phyloP scores from a whole-genome alignment of 1,140 invertebrate species.

The Lordiphosa mommai region DNA sequence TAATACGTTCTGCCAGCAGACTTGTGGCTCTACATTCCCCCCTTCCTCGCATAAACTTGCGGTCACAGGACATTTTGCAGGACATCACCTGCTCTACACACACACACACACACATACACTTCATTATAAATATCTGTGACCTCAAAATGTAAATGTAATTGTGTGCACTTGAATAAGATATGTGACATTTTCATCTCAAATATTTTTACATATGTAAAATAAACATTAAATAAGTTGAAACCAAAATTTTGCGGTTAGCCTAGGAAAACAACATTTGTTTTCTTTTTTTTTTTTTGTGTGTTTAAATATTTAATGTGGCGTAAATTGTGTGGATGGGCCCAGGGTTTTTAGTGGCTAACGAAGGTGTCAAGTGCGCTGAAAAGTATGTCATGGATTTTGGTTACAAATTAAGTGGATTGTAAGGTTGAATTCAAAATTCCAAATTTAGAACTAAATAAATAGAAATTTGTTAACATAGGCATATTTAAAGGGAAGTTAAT shows the following conservation, averaged over 20 bases:
- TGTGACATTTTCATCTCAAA: slow-evolving; percentile 38
- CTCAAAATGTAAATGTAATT: slow-evolving; percentile 33
- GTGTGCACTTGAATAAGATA: slow-evolving; percentile 39
- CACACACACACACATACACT: slow-evolving; percentile 15
- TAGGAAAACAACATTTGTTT: slow-evolving; percentile 15
- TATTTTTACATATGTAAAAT: slow-evolving; percentile 43
- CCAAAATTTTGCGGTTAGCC: slow-evolving; percentile 30
- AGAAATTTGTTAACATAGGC: no score
- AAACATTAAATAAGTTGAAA: slow-evolving; percentile 10
- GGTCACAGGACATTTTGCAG: background rate
- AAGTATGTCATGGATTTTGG: background rate
- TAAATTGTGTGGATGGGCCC: slow-evolving; percentile 30
- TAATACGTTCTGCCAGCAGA: slow-evolving; percentile 1
- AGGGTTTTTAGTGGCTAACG: slow-evolving; percentile 25
- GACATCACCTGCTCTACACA: background rate
- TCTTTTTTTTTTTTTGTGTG: slow-evolving; percentile 37
- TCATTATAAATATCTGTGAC: slow-evolving; percentile 55
- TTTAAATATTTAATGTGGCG: slow-evolving; percentile 52
- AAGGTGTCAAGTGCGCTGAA: slow-evolving; percentile 23
- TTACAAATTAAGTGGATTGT: slow-evolving; percentile 1
- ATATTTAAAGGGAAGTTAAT: no score
- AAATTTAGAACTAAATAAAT: no score
- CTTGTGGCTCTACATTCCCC: slow-evolving; percentile 1
- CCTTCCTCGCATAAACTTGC: slow-evolving; percentile 27
- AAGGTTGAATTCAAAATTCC: no score